Base-by-base conservation (phyloP, 2,797 vertebrate genomes). In the Psittacula derbiana region DNA sequence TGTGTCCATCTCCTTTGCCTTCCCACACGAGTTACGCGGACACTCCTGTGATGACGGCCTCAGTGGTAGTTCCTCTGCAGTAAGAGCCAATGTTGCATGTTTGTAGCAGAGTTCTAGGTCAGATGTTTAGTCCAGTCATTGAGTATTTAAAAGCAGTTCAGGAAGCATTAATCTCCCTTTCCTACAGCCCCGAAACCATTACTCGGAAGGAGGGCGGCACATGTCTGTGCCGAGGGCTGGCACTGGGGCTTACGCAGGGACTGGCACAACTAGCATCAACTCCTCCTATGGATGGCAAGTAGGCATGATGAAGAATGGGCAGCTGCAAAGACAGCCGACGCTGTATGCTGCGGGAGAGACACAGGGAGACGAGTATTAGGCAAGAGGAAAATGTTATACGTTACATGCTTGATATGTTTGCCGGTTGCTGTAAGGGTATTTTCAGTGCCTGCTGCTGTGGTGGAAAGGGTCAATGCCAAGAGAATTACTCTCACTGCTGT, bases 141-240 rank as follows among this genome's bases (percentile, higher is more conserved):
- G 95, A 97, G 96, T 97, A 95, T 93, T 94, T 95, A 97, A 97
- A 97, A 98, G 90, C 95, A 97, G 98, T 98, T 96, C 97, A 93
- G 97, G 97, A 98, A 98, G 97, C 97, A 97, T 97, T 52, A 82
- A 97, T 97, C 96, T 96, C 90, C 90, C 93, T 47, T 93, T 95
- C 98, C 99, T 98, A 99, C 99, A 99, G 99, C 98, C 99, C 99
- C 31, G 99, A 99, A 97, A 99, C 99, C 99, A 99, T 99, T 76
- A 99, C 99, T 98, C 99, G 99, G 98, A 99, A 99, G 96, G 99
- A 99, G 60, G 99, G 99, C 4, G 99, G 99, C 98, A 99, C 99
- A 49, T 99, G 99, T 99, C 99, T 99, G 98, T 99, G 99, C 97
- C 98, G 98, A 65, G 99, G 99, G 55, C 99, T 99, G 98, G 99